Base-by-base conservation (phyloP, 2,888 invertebrate genomes). In the Conchocele bisecta region DNA sequence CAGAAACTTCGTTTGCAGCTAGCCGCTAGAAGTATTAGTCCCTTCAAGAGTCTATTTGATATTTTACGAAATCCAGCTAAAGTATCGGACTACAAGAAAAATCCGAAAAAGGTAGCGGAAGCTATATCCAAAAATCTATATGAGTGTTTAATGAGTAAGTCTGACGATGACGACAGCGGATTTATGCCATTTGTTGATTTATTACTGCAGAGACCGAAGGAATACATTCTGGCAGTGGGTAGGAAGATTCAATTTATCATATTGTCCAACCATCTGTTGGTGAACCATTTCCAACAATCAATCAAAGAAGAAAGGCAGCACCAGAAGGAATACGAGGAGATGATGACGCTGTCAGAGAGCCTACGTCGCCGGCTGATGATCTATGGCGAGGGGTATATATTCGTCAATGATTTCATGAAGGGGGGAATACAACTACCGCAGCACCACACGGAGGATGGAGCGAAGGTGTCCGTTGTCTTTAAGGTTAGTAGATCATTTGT, bases 351-450 rank as follows among this genome's bases (percentile, higher is more conserved):
- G 1, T 54, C 82, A 6, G 85, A 86, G 44, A 65, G 60, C 1
- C 53, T 81, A 1, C 71, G 79, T n/a, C 71, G 78, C 2, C 72
- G 65, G 15, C 56, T 84, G 1, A 66, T 64, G 44, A 81, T 82
- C 20, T 84, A 82, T 42, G 80, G 79, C 3, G 65, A 77, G 44
- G 81, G 81, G 2, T 76, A 81, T 28, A 82, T 83, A 9, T 83
- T 79, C 65, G 77, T 81, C 0, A 77, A 79, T 17, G 79, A 80
- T 48, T 80, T 84, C 44, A 69, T 53, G 29, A 65, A 69, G 33
- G 67, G 70, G 11, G 80, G 78, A 20, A 35, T 78, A 6, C 64
- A 66, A 37, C 71, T 81, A 17, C 59, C 59, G 24, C 58, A 77
- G 17, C 24, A 51, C 9, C 54, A 51, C 0, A 37, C 44, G 26